A percentile compares a stretch with the other conserved stretches of the same genome.
These are phyloP conservation scores for Camptogramma bilineatum DNA, from an alignment of 2,888 invertebrate genomes.

Conservation along the genomic window DNA sequence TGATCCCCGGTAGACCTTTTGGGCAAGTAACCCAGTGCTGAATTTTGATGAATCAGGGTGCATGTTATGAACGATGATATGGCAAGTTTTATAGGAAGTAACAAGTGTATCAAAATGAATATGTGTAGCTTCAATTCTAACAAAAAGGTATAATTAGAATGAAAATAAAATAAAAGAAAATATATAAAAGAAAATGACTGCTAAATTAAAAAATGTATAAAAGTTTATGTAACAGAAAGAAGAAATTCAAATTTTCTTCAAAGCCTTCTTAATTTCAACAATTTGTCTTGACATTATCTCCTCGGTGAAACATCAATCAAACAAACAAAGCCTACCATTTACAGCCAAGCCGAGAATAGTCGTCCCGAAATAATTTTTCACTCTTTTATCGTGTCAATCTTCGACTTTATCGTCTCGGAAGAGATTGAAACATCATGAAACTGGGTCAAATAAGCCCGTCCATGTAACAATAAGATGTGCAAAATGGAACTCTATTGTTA, in stretches of 20 bases:
- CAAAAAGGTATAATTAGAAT: too few species aligned
- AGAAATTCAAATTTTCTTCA: background rate
- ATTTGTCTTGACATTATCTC: conserved; percentile 22
- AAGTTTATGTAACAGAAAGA: background rate
- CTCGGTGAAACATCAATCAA: conserved; percentile 25
- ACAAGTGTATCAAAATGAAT: background rate
- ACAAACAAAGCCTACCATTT: conserved; percentile 14
- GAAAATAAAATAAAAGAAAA: too few species aligned
- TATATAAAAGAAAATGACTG: too few species aligned
- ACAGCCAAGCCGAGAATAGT: conserved; percentile 35
- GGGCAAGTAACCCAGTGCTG: background rate
- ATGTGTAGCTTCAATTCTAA: too few species aligned
- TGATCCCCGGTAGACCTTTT: conserved; percentile 9
- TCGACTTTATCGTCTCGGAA: conserved; percentile 33
- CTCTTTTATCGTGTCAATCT: conserved; percentile 42
- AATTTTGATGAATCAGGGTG: conserved; percentile 6
- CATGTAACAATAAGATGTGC: conserved; percentile 18
- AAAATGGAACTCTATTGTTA: conserved; percentile 24
- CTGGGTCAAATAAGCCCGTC: conserved; percentile 36
- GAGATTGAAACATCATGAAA: conserved; percentile 41
- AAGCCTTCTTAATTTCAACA: conserved; percentile 7
- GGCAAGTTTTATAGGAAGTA: background rate
- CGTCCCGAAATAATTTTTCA: conserved; percentile 41
- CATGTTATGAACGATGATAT: background rate
- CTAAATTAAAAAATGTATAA: too few species aligned